phyloP scores from a whole-genome alignment of 2,888 invertebrate species.

The Sphaeridia pumilis region DNA sequence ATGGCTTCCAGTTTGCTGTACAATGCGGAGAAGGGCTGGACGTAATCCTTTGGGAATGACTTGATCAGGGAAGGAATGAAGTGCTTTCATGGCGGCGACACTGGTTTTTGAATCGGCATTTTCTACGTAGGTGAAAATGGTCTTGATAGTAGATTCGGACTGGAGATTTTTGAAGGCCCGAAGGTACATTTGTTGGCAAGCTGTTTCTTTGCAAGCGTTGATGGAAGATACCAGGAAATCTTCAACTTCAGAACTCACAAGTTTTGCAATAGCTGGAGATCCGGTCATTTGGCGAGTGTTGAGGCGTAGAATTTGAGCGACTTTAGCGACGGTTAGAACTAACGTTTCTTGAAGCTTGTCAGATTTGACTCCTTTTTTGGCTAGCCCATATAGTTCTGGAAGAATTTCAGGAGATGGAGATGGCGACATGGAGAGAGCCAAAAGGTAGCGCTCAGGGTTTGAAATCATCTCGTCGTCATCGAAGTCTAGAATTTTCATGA shows the following conservation, averaged over 20 bases:
- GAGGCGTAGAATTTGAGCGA: conserved; percentile 42
- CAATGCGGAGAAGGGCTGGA: conserved; percentile 38
- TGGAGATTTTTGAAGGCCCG: conserved; percentile 59
- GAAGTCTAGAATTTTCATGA: conserved; percentile 52
- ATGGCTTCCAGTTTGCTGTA: conserved; percentile 38
- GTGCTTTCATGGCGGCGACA: conserved; percentile 56
- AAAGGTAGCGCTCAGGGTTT: conserved; percentile 58
- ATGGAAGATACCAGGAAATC: conserved; percentile 40
- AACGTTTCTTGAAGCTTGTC: conserved; percentile 55
- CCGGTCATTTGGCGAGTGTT: conserved; percentile 6
- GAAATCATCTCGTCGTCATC: conserved; percentile 47
- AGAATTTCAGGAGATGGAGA: conserved; percentile 50
- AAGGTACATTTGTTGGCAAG: conserved; percentile 51
- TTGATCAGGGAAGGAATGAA: conserved; percentile 45
- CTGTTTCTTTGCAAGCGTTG: conserved; percentile 44
- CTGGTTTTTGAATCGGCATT: conserved; percentile 46
- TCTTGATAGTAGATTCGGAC: conserved; percentile 49
- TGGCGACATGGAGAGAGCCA: conserved; percentile 57
- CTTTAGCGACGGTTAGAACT: conserved; percentile 52
- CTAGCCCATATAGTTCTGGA: conserved; percentile 44
- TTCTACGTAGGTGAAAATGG: conserved; percentile 48
- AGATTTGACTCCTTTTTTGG: conserved; percentile 44
- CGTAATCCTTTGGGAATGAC: conserved; percentile 21
- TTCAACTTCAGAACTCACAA: conserved; percentile 38
- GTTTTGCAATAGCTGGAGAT: conserved; percentile 36